Evolutionary conservation across 2,113 vertebrate genomes (phyloP), one percentile per base, ranked within the genome.

Genomic region (Macquaria ambigua): DNA sequence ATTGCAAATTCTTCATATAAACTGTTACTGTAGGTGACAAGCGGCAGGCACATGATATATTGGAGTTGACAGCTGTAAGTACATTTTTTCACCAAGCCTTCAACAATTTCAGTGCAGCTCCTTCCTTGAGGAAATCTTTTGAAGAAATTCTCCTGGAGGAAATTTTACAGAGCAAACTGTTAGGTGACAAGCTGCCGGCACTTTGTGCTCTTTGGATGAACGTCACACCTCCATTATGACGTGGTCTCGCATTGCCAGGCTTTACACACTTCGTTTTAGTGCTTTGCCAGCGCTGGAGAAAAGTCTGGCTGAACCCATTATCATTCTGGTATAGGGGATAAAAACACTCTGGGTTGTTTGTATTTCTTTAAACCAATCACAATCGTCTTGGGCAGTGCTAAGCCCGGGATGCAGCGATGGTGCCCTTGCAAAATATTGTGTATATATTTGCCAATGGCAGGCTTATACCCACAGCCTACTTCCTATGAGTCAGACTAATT

Each of bases 31-130:
- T 48, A 0, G 20, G 21, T 64, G 20, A 34, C 28, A 76, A 14
- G 14, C 31, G 2, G 20, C 20, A 23, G 20, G 37, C 9, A n/a
- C 70, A 71, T 87, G 85, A 93, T 83, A 48, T 81, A 86, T 92
- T 79, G 59, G 55, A 48, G 15, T 11, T 31, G 16, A 70, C 67
- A 31, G 79, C 64, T 81, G 56, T 81, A 50, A 87, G 68, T 85
- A 67, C 69, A 52, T 87, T 87, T 87, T 68, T 67, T 67, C 64
- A 77, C 43, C 61, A 52, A 8, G 52, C 59, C 71, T 77, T 70
- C 23, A 67, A 82, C 52, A 71, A 7, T 74, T 82, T 84, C 69
- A 68, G 56, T n/a, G 79, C 43, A 77, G 50, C 69, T 75, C 58
- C 37, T 48, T 80, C 58, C 67, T 72, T 55, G 10, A 81, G 63